Evolutionary conservation across 2,113 vertebrate species (phyloP), one percentile per base, ranked within the genome.

Genomic region (Reinhardtius hippoglossoides): DNA sequence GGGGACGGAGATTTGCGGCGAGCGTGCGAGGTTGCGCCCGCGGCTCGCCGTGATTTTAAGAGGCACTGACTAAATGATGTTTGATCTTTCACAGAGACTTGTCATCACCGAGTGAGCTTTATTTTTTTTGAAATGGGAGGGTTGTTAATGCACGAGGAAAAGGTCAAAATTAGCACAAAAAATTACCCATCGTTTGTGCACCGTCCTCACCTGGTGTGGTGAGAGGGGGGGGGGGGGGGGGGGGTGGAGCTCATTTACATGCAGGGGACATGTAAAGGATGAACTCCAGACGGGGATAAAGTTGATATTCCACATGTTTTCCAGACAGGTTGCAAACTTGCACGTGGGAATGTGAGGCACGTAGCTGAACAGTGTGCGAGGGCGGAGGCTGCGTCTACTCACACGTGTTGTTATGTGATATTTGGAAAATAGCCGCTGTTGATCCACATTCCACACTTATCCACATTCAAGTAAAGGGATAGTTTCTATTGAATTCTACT

Each of bases 151-250:
- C 69, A 27, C 13, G 58, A 37, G 56, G 56, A 76, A 82, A 89
- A 90, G 89, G 89, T 87, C 85, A 87, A 76, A 89, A 89, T 87
- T 89, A 86, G 69, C 86, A 87, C 80, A 76, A 71, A 80, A 88
- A 84, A 76, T 59, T 59, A 82, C 73, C 78, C 64, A 31, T 71
- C 76, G 80, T 80, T 68, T 68, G 74, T 37, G 83, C 67, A 71
- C 42, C 68, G 5, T 26, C 54, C 74, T 88, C 87, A 88, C 86
- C 89, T 89, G 84, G 84, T 71, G 76, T 35, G 85, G 70, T 0
- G 79, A 79, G 54, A 13, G 52, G 48, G n/a, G 48, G 48, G 18
- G 16, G 78, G 44, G 12, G 50, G 80, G 74, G 40, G 63, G 1
- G 83, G 24, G 54, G 74, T 2, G 0, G 40, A 27, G 26, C 77